Percentiles rank a stretch among this genome's conserved stretches.
Evolutionary conservation across 2,113 vertebrate genomes (phyloP).

Genomic region (Harpagus bidentatus): DNA sequence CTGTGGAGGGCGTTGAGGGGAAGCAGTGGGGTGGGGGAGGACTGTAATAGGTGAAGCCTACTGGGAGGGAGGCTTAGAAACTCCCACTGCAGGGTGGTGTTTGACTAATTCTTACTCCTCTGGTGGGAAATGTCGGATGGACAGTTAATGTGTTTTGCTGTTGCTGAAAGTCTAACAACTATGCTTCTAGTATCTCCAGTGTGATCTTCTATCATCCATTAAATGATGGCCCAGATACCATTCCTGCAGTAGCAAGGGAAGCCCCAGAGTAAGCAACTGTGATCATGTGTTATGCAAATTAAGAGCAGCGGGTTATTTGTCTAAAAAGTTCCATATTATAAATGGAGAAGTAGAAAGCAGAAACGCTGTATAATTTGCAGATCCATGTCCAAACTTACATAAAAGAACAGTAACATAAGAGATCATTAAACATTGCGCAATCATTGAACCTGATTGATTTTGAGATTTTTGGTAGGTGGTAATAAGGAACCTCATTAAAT

Average conservation of each 20-base stretch:
- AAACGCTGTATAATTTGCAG: not conserved
- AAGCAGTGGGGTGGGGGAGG: fast-evolving
- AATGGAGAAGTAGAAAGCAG: not conserved
- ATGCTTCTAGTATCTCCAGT: not conserved
- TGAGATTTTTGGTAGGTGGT: not conserved
- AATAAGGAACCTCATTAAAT: not conserved
- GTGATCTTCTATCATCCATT: not conserved
- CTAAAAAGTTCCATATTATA: not conserved
- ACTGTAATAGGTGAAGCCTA: not conserved
- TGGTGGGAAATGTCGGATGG: not conserved
- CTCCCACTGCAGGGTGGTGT: not conserved
- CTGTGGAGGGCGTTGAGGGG: not conserved
- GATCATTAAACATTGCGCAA: not conserved
- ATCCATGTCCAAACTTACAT: not conserved
- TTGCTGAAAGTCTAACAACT: not conserved
- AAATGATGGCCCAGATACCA: not conserved
- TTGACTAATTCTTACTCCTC: not conserved
- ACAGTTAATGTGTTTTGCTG: not conserved
- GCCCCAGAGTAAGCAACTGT: not conserved
- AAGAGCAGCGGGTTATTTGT: not conserved
- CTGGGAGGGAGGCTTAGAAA: not conserved
- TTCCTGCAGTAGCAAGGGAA: not conserved
- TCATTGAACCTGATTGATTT: not conserved
- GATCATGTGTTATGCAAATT: not conserved
- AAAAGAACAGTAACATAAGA: not conserved